Evolutionary conservation across 2,113 vertebrate species (phyloP).

Genomic region (Poicephalus gulielmi): DNA sequence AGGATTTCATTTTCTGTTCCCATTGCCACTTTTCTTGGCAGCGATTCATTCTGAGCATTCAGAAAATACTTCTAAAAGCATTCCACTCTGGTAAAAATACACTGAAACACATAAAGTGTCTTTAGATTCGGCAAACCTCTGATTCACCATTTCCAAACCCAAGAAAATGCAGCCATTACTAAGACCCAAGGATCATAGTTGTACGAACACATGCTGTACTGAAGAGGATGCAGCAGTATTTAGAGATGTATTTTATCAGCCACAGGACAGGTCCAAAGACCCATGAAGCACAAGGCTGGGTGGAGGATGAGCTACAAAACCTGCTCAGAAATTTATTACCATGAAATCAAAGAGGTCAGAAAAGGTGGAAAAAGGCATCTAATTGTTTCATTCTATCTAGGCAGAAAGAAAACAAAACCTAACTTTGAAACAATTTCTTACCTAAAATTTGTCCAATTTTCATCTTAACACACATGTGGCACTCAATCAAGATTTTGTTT

Average conservation of each 20-base stretch:
- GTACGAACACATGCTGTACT: accelerated
- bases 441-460: background rate
- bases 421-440: background rate
- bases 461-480: background rate
- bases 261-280: accelerated
- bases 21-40: background rate
- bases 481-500: background rate
- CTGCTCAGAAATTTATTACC: background rate
- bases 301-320: background rate
- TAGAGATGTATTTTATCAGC: background rate
- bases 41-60: background rate
- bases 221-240: background rate
- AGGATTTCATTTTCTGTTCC: background rate
- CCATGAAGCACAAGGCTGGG: background rate
- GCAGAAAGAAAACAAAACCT: background rate
- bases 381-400: background rate
- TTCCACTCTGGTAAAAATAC: background rate
- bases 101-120: background rate
- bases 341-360: background rate
- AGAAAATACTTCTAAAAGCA: background rate
- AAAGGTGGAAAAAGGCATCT: background rate
- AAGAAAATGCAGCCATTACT: background rate
- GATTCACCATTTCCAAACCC: background rate
- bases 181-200: background rate
- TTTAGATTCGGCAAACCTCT: background rate